These are phyloP conservation scores for Zaprionus capensis DNA, from an alignment of 1,140 invertebrate species.

Conservation along the genomic window DNA sequence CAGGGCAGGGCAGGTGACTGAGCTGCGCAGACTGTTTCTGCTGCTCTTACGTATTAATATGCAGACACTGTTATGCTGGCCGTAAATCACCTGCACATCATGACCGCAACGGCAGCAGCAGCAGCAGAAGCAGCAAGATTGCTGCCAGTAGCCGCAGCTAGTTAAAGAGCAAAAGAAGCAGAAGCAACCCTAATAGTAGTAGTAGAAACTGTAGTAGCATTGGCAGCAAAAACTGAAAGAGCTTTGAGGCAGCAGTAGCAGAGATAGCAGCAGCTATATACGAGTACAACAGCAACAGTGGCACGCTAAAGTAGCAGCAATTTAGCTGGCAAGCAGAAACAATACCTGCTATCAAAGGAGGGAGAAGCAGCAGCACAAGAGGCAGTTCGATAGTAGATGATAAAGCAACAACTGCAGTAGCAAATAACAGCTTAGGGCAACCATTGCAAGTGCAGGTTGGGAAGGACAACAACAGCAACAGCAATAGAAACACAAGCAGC, in stretches of 20 bases:
- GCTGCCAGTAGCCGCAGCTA: not conserved
- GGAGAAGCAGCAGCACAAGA: not conserved
- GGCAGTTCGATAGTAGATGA: not conserved
- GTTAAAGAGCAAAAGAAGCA: not conserved
- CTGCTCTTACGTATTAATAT: slow-evolving; percentile 66
- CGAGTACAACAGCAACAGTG: slow-evolving; percentile 19
- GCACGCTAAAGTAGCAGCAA: not conserved
- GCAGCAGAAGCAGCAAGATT: slow-evolving; percentile 23
- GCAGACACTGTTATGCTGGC: slow-evolving; percentile 62
- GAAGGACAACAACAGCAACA: not conserved
- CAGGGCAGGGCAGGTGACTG: not conserved
- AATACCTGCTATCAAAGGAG: not conserved
- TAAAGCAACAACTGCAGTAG: not conserved
- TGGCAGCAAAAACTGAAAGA: not conserved
- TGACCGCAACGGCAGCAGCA: slow-evolving; percentile 21
- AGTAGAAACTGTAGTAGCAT: not conserved
- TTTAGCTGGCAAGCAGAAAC: not conserved
- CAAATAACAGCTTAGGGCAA: slow-evolving; percentile 29
- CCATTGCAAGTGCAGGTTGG: not conserved
- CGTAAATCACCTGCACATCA: slow-evolving; percentile 72
- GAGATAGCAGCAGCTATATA: slow-evolving; percentile 2
- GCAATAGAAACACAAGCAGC: not conserved
- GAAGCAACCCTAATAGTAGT: slow-evolving; percentile 23
- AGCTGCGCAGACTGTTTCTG: slow-evolving; percentile 4
- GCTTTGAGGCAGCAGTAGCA: not conserved